Base-by-base conservation (phyloP, 2,113 vertebrate genomes). In the Epinephelus cyanopodus region DNA sequence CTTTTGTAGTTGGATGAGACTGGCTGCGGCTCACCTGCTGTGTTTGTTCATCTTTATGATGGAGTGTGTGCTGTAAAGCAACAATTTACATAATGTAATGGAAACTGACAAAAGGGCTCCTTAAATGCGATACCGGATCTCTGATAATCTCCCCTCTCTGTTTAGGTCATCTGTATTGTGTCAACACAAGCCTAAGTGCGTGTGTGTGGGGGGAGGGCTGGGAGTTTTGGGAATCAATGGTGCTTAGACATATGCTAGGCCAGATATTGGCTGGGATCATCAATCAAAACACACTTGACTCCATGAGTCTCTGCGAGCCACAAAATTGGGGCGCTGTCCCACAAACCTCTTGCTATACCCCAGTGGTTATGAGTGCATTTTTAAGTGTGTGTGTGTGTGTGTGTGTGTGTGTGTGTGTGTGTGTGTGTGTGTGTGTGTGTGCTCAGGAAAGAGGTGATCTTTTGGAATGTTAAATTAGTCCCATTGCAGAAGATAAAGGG, bases 271-370 rank as follows among this genome's bases (percentile, higher is more conserved):
- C 89, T 83, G 27, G 79, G 42, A 81, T 91, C 88, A 91, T 92
- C 89, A 93, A 90, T 92, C 90, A 94, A 91, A 93, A 90, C 77
- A 79, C 90, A 90, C 76, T 91, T 86, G 86, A 89, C 86, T 86
- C 76, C 45, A 67, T 33, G 66, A 86, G 65, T 61, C 74, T 42
- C 65, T 63, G 29, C 47, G 57, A 83, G 56, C 56, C 63, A 81
- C 61, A 78, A 57, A 63, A 77, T 14, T 18, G 14, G 60, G 25
- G 21, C 1, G 3, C 39, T 29, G 58, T 74, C 76, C 71, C 58
- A 37, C 61, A 81, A n/a, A 86, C 45, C 60, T 68, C 42, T 17
- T 12, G 27, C 29, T 27, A 23, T 25, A 37, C 12, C 15, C 10
- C 47, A 6, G 2, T 71, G 54, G 15, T 72, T 48, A 13, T 58